Evolutionary conservation across 2,113 vertebrate species (phyloP).

Genomic region (Uria lomvia): DNA sequence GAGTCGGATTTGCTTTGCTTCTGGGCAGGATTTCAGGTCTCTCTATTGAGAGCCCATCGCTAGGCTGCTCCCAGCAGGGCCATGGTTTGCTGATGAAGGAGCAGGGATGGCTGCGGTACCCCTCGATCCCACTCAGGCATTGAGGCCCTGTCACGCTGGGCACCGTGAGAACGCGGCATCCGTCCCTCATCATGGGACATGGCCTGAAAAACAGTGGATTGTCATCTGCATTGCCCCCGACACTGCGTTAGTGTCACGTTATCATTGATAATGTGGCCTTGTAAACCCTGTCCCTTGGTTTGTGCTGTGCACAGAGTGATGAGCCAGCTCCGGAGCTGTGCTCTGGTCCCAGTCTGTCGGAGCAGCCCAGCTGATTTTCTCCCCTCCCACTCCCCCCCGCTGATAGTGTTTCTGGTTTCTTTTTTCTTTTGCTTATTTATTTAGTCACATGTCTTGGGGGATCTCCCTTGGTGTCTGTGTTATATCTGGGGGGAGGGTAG

Average conservation of each 20-base stretch:
- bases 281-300: neutral
- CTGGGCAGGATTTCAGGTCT: neutral
- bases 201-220: neutral
- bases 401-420: neutral
- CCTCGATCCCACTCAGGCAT: neutral
- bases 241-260: neutral
- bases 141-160: fast-evolving
- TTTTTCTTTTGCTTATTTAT: neutral
- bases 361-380: neutral
- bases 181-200: neutral
- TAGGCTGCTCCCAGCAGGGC: neutral
- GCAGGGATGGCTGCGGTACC: neutral
- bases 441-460: neutral
- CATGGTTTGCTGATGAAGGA: neutral
- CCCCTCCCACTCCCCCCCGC: neutral
- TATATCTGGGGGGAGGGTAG: neutral
- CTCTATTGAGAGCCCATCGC: neutral
- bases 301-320: neutral
- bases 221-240: neutral
- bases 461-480: neutral
- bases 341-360: neutral
- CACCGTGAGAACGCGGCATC: neutral
- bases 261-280: neutral
- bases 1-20: neutral
- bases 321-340: neutral